Evolutionary conservation across 2,797 vertebrate genomes (phyloP).

Genomic region (Lepilemur ruficaudatus): DNA sequence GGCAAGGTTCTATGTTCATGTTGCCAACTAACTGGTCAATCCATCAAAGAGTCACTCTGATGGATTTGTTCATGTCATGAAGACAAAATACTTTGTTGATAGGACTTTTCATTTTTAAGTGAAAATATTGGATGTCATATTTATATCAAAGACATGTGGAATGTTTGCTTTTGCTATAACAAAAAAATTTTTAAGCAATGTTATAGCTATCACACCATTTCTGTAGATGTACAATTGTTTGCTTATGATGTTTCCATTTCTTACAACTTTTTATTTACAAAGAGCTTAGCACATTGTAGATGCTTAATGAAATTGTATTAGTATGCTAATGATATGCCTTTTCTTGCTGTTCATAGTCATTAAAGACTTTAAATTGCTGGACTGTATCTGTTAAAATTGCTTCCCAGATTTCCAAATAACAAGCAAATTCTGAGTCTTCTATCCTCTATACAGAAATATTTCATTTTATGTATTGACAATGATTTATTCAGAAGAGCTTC

Average conservation of each 20-base stretch:
- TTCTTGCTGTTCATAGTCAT: not conserved
- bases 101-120: not conserved
- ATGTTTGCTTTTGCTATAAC: slow-evolving; percentile 3
- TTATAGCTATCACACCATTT: not conserved
- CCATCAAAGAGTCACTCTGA: not conserved
- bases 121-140: not conserved
- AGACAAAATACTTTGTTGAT: not conserved
- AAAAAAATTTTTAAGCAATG: not conserved
- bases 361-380: not conserved
- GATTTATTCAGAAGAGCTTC: not conserved
- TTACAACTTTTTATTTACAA: not conserved
- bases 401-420: not conserved
- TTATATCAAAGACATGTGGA: not conserved
- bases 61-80: not conserved
- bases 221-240: not conserved
- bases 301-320: not conserved
- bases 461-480: not conserved
- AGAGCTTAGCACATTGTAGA: not conserved
- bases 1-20: not conserved
- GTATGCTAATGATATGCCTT: not conserved
- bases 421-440: not conserved
- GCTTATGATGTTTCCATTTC: not conserved
- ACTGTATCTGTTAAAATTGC: not conserved
- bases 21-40: slow-evolving; percentile 45
- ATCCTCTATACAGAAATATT: not conserved